Evolutionary conservation across 2,888 invertebrate species (phyloP), one percentile per base, ranked within the genome.

Genomic region (Amphiduros pacificus): DNA sequence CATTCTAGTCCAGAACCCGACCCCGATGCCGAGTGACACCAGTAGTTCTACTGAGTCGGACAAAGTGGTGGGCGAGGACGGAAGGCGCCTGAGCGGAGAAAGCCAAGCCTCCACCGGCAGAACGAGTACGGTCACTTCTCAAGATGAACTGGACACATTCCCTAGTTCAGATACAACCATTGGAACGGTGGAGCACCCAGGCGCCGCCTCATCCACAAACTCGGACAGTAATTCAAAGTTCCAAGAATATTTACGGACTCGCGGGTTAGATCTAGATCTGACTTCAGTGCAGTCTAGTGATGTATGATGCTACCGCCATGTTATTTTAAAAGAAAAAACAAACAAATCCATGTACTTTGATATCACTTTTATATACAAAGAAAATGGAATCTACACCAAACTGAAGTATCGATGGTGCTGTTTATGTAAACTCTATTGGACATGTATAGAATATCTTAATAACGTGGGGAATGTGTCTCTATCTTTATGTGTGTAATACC

Each of bases 211-310:
- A 26, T 20, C n/a, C 52, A 29, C n/a, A 5, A 20, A 73, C 32
- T 73, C 74, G 50, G 69, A 70, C 28, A 74, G 74, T 22, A 73
- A 77, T 62, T 29, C 73, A 4, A 71, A 75, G 53, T 78, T 79
- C 61, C 75, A 75, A 55, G 69, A 73, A 54, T 79, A 77, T 60
- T 65, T 79, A 49, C 61, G 71, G 44, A 71, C 74, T 26, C 67
- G 73, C 31, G 79, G 79, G 0, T 63, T 79, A 0, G 70, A 76
- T 24, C 57, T 79, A 6, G 79, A 79, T 62, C 65, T 79, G 66
- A 73, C 71, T 11, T 66, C 69, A 6, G 73, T 78, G 17, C 75
- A 77, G 59, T 75, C 76, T 20, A 79, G 79, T 62, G 77, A 79
- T 28, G 74, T 79, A 3, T 71, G 51, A 55, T 27, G 51, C 41